Base-by-base conservation (phyloP, 2,113 vertebrate species). In the Porphyrio hochstetteri region DNA sequence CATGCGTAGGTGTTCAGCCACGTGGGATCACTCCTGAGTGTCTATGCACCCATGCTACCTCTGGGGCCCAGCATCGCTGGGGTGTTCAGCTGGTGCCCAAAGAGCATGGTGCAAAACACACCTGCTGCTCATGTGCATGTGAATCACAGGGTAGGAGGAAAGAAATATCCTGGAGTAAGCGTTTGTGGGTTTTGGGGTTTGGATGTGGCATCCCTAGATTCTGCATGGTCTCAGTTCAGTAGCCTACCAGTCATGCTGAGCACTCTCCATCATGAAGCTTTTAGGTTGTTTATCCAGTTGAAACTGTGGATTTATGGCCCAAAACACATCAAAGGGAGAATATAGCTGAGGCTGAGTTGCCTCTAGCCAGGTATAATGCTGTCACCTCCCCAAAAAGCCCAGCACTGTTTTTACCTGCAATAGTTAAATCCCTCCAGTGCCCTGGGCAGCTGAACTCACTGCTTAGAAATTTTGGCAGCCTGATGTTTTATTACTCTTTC, bases 101-200 rank as follows among this genome's bases (percentile, higher is more conserved):
- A 72, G 48, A 25, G 27, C 40, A 18, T 46, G 0, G 0, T 5
- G 28, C 17, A 27, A 31, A 79, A 38, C 16, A 7, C 23, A 24
- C 10, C 40, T n/a, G 19, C 60, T 46, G n/a, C 35, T n/a, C 2
- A 0, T 10, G 8, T 25, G 42, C 3, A 1, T 4, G 7, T n/a
- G n/a, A 61, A 21, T 27, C 5, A 5, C 0, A 0, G 64, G 16
- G 7, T n/a, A 61, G n/a, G 25, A 71, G 29, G 9, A 40, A 8
- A 77, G 24, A 67, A 55, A 48, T 27, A 44, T 5, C 48, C 16
- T 23, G 6, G 29, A 16, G 24, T 38, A 23, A 18, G 61, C 19
- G 48, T 21, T 24, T 63, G 25, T 36, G 46, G 46, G 13, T 10
- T 33, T 5, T 18, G 17, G 3, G 50, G 13, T 24, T 48, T 74